These are phyloP conservation scores for Acromyrmex charruanus DNA, from an alignment of 1,140 invertebrate genomes.

Conservation along the genomic window DNA sequence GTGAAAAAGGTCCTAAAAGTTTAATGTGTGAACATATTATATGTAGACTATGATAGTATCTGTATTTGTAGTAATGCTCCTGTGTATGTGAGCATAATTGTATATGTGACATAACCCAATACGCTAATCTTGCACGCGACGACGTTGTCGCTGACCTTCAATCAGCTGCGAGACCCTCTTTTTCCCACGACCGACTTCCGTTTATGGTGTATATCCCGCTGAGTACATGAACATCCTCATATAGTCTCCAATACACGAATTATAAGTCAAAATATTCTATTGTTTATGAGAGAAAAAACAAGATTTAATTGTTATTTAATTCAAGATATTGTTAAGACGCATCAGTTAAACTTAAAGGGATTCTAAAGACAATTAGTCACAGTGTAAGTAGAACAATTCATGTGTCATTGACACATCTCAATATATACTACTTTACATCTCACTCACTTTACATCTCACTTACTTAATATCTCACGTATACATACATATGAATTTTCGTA, in stretches of 20 bases:
- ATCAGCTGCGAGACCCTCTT: constrained; percentile 53
- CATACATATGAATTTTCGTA: no score
- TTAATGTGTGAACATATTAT: neutral
- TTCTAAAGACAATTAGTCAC: no score
- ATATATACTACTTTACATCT: no score
- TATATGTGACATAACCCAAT: constrained; percentile 38
- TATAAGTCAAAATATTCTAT: constrained; percentile 6
- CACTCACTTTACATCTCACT: no score
- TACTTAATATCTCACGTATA: no score
- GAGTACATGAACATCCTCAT: neutral
- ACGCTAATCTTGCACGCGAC: constrained; percentile 59
- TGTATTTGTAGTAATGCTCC: neutral
- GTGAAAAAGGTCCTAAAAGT: neutral
- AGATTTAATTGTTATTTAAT: neutral
- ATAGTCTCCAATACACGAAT: neutral
- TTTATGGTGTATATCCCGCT: constrained; percentile 20
- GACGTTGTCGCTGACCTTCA: constrained; percentile 47
- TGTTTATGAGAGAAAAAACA: neutral
- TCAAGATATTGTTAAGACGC: neutral
- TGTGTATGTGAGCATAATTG: neutral
- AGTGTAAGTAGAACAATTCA: no score
- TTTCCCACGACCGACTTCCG: constrained; percentile 57
- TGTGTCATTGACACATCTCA: no score
- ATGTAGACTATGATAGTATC: neutral
- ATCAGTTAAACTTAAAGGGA: neutral